phyloP scores from a whole-genome alignment of 2,113 vertebrate species.

The Xyrauchen texanus region DNA sequence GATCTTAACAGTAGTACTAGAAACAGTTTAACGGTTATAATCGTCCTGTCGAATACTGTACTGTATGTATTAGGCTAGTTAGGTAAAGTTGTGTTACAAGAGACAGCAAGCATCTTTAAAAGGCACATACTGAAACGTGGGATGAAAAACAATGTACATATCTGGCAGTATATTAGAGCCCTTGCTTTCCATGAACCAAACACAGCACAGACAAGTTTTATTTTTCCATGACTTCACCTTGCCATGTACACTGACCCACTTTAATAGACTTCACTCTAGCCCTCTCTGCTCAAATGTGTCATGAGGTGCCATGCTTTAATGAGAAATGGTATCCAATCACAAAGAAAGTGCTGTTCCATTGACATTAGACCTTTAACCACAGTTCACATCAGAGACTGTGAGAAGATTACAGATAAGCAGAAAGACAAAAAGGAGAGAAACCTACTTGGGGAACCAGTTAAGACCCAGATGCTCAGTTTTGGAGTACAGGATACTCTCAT shows the following conservation, averaged over 20 bases:
- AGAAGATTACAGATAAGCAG: background rate
- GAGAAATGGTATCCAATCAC: background rate
- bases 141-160: background rate
- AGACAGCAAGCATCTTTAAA: conserved; percentile 10
- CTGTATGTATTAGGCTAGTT: conserved; percentile 5
- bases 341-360: background rate
- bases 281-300: too few species aligned
- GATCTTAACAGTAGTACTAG: conserved; percentile 6
- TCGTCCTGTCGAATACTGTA: background rate
- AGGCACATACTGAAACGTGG: background rate
- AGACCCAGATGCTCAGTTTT: conserved; percentile 96
- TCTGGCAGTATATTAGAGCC: background rate
- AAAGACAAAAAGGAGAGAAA: conserved; percentile 2
- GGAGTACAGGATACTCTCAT: conserved; percentile 91
- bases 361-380: conserved; percentile 1
- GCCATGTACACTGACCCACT: conserved; percentile 5
- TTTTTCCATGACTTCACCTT: conserved; percentile 14
- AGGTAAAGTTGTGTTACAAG: conserved; percentile 18
- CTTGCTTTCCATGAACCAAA: conserved; percentile 39
- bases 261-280: conserved; percentile 5
- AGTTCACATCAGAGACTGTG: background rate
- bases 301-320: too few species aligned
- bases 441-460: conserved; percentile 98
- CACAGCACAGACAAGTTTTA: conserved; percentile 16
- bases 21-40: conserved; percentile 17